These are phyloP conservation scores for Galendromus occidentalis DNA, from an alignment of 1,140 invertebrate genomes.

Conservation along the genomic window DNA sequence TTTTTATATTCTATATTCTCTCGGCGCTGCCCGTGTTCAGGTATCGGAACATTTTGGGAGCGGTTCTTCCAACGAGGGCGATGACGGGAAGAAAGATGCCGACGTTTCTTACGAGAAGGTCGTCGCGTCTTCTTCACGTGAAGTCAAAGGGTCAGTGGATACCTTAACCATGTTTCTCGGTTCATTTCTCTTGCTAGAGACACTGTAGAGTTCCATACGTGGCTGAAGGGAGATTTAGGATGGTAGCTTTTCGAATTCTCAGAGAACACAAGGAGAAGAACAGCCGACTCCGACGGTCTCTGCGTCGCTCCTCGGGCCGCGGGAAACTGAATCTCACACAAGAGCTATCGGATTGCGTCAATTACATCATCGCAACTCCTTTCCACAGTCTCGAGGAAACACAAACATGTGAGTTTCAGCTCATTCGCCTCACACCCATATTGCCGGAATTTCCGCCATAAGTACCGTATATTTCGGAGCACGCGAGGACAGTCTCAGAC, in stretches of 20 bases:
- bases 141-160: too few species aligned
- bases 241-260: neutral
- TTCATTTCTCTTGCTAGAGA: too few species aligned
- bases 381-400: conserved; percentile 29
- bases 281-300: neutral
- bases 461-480: too few species aligned
- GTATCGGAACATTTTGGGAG: neutral
- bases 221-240: too few species aligned
- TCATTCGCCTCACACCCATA: too few species aligned
- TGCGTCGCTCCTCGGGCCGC: neutral
- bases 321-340: neutral
- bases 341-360: conserved; percentile 25
- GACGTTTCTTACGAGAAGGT: too few species aligned
- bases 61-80: neutral
- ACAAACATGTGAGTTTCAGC: conserved; percentile 25
- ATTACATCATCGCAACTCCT: conserved; percentile 31
- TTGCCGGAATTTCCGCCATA: too few species aligned
- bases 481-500: too few species aligned
- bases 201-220: too few species aligned
- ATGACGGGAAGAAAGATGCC: neutral
- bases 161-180: too few species aligned
- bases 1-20: too few species aligned
- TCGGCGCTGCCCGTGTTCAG: neutral
- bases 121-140: too few species aligned
- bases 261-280: neutral